phyloP scores from a whole-genome alignment of 2,113 vertebrate genomes.

The Panurus biarmicus region DNA sequence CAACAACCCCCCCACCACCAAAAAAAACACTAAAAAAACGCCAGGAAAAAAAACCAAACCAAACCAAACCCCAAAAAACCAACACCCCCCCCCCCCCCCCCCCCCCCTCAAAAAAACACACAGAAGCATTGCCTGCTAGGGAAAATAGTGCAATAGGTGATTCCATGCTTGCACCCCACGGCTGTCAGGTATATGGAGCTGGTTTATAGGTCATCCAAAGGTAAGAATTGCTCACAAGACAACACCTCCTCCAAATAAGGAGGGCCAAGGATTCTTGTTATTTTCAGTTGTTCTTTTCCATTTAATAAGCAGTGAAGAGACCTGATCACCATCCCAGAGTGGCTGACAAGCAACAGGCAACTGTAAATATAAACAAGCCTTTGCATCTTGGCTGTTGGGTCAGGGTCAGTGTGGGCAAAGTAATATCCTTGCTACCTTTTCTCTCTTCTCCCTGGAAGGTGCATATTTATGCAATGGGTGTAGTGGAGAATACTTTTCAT shows the following conservation, averaged over 20 bases:
- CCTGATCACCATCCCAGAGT: background rate
- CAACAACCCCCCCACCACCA: too few species aligned
- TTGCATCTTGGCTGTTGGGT: background rate
- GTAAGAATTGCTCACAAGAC: background rate
- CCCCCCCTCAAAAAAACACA: background rate
- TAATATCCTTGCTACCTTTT: background rate
- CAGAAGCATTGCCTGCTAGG: background rate
- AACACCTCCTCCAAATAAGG: background rate
- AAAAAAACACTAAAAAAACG: too few species aligned
- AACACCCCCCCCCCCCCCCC: too few species aligned
- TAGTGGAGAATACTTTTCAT: background rate
- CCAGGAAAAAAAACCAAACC: too few species aligned
- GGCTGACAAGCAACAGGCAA: background rate
- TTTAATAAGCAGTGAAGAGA: background rate
- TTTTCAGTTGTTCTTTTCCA: background rate
- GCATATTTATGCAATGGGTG: background rate
- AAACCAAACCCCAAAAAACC: too few species aligned
- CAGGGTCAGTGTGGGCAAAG: background rate
- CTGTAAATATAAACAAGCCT: background rate
- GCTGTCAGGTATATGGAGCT: background rate
- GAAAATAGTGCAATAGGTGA: background rate
- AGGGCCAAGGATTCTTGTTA: background rate
- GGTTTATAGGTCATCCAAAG: background rate
- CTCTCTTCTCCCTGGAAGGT: background rate
- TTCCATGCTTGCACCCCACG: accelerated